phyloP scores from a whole-genome alignment of 1,140 invertebrate species.

The Pachyrhynchus sulphureomaculatus region DNA sequence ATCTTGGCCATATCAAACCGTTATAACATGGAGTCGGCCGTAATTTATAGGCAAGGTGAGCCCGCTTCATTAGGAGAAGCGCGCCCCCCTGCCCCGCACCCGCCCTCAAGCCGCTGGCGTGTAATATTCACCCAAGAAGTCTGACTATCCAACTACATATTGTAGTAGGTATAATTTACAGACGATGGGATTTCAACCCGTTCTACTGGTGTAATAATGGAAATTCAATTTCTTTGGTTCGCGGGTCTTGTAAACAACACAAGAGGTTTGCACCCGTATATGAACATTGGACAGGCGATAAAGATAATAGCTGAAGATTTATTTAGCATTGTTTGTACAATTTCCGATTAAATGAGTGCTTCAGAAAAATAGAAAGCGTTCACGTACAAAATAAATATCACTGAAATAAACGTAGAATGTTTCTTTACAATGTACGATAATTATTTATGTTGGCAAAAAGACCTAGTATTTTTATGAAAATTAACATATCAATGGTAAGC shows the following conservation, averaged over 20 bases:
- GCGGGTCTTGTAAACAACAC: constrained; percentile 6
- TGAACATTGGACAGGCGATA: too few species aligned
- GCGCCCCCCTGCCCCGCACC: constrained; percentile 28
- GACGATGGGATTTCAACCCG: constrained; percentile 11
- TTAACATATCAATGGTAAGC: too few species aligned
- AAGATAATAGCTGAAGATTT: too few species aligned
- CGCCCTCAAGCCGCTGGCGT: constrained; percentile 4
- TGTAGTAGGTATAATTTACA: constrained; percentile 16
- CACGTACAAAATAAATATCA: too few species aligned
- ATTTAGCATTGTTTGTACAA: too few species aligned
- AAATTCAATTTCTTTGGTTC: constrained; percentile 12
- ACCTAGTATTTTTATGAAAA: too few species aligned
- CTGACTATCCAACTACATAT: constrained; percentile 14
- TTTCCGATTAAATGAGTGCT: too few species aligned
- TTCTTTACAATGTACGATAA: too few species aligned
- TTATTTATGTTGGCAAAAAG: too few species aligned
- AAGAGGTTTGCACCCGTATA: not conserved
- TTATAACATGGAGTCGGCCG: constrained; percentile 50
- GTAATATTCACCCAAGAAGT: constrained; percentile 36
- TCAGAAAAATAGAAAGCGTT: too few species aligned
- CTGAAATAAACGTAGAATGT: too few species aligned
- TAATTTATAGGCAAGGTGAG: constrained; percentile 52
- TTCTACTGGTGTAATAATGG: constrained; percentile 1
- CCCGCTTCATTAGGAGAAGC: constrained; percentile 50
- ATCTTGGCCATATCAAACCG: constrained; percentile 52